Evolutionary conservation across 2,113 vertebrate species (phyloP).

Genomic region (Saimiri boliviensis): DNA sequence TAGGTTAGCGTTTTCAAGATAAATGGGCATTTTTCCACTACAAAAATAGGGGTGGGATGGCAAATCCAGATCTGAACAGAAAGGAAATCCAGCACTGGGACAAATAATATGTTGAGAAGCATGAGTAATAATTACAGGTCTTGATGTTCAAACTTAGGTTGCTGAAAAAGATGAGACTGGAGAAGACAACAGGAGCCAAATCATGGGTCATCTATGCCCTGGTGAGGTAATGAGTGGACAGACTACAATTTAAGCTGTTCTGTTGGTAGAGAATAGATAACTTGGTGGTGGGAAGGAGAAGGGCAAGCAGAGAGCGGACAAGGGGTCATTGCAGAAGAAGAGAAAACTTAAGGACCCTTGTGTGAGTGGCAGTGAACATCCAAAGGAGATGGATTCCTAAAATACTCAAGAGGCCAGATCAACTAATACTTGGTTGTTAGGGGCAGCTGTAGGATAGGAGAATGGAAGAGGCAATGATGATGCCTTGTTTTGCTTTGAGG

Average conservation of each 20-base stretch:
- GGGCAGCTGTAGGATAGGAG: background rate
- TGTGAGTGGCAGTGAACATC: background rate
- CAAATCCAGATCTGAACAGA: background rate
- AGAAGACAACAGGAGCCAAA: background rate
- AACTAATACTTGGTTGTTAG: background rate
- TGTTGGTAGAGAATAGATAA: background rate
- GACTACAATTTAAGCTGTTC: background rate
- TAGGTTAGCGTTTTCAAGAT: background rate
- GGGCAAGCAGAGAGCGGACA: background rate
- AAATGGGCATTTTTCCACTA: background rate
- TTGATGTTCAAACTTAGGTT: background rate
- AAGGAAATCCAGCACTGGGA: background rate
- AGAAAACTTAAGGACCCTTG: background rate
- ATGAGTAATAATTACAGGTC: background rate
- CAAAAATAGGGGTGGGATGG: background rate
- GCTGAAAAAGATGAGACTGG: constrained; percentile 20
- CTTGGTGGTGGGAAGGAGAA: background rate
- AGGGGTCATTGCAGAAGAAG: background rate
- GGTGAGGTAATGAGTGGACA: background rate
- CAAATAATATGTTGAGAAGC: background rate
- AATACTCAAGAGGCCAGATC: background rate
- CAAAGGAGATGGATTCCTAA: constrained; percentile 9
- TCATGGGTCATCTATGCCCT: background rate
- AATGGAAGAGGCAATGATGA: background rate
- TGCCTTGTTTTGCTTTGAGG: background rate